Base-by-base conservation (phyloP, 2,113 vertebrate genomes). In the Aegithalos caudatus region DNA sequence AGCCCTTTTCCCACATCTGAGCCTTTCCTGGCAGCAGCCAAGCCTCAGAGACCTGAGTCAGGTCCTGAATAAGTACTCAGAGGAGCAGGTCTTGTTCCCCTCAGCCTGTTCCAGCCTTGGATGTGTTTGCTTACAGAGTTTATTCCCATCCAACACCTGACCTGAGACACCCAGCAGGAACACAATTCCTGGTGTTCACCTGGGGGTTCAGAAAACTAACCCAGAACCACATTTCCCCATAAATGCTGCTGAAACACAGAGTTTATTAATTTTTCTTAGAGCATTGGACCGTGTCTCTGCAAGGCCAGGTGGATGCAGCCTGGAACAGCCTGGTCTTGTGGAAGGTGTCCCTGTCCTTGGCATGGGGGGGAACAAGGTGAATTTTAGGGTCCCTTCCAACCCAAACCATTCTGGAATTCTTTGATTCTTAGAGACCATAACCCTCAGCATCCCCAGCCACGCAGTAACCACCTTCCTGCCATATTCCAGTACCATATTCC, bases 101-200 rank as follows among this genome's bases (percentile, higher is more conserved):
- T 18, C 33, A 37, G 44, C 40, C 54, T 35, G 47, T 45, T 14
- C 81, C 71, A 86, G 51, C 56, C 61, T 12, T 11, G 22, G 71
- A 21, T 0, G 0, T 35, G 61, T 79, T 70, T 61, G 51, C 70
- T 76, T 47, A 44, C 12, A 1, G 6, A 15, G 31, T 33, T 77
- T 29, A 54, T 57, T 53, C n/a, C 47, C 0, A 0, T 24, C 53
- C 71, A 53, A 4, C 0, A 0, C 9, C 73, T 20, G 60, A n/a
- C 69, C 61, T 2, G 7, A 44, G 51, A 57, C 72, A 53, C 57
- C 20, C 54, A 45, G 38, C 28, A 60, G 44, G n/a, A 85, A 40
- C 24, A 37, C 38, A 67, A 0, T 3, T 45, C 73, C 23, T 60
- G 53, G 31, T 8, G 2, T 6, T 62, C 53, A 9, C 24, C 20